These are phyloP conservation scores for Actinernus sp. DNA, from an alignment of 92 coral and sea anemone genomes.

Conservation along the genomic window DNA sequence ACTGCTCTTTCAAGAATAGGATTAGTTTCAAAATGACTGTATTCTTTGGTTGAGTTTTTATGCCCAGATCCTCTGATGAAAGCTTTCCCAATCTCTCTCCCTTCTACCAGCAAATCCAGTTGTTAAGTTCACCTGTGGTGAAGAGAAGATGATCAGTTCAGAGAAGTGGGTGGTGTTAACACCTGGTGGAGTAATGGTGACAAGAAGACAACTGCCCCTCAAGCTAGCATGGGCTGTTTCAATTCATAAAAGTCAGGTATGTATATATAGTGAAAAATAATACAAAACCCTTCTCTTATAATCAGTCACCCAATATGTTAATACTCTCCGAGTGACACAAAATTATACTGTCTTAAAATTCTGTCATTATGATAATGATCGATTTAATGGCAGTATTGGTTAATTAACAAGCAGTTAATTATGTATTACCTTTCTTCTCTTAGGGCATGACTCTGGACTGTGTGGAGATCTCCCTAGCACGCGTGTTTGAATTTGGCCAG, in stretches of 20 bases:
- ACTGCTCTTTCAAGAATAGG: background rate
- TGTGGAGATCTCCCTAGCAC: slow-evolving; percentile 92
- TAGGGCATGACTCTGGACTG: slow-evolving; percentile 99
- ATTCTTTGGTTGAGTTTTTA: no score
- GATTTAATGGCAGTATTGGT: no score
- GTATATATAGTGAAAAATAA: background rate
- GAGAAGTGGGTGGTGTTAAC: slow-evolving; percentile 91
- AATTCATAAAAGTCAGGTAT: slow-evolving; percentile 98
- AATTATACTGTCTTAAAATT: no score
- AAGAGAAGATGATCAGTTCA: slow-evolving; percentile 74
- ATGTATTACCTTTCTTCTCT: no score
- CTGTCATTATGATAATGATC: no score
- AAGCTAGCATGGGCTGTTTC: slow-evolving; percentile 99
- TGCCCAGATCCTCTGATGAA: background rate
- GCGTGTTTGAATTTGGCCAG: slow-evolving; percentile 98
- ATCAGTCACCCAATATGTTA: no score
- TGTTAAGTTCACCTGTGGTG: slow-evolving; percentile 90
- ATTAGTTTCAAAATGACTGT: background rate
- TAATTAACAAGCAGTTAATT: no score
- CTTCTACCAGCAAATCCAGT: slow-evolving; percentile 73
- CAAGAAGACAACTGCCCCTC: slow-evolving; percentile 90
- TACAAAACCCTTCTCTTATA: no score
- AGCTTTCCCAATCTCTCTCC: background rate
- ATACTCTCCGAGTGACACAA: no score
- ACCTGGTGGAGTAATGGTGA: slow-evolving; percentile 79